A percentile compares a stretch with the other conserved stretches of the same genome.
These are phyloP conservation scores for Darwinula stevensoni DNA, from an alignment of 2,888 invertebrate genomes.

Conservation along the genomic window DNA sequence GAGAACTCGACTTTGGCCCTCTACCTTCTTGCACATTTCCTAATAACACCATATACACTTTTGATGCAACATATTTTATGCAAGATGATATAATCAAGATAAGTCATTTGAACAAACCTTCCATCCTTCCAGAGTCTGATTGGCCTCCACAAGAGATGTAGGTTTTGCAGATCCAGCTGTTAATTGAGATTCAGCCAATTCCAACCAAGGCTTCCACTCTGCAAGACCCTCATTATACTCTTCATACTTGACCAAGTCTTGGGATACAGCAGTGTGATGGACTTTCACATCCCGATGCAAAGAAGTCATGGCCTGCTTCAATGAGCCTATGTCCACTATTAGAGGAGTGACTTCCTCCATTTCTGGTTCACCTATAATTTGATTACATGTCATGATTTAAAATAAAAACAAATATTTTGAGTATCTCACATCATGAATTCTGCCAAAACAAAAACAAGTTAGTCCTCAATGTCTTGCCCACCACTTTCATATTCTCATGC, in stretches of 20 bases:
- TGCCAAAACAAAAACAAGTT: too few relatives aligned
- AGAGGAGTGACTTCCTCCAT: slow-evolving; percentile 39
- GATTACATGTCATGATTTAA: too few relatives aligned
- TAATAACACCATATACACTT: too few relatives aligned
- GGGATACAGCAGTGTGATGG: slow-evolving; percentile 30
- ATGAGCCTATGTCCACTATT: slow-evolving; percentile 36
- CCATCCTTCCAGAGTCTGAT: slow-evolving; percentile 21
- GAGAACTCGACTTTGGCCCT: too few relatives aligned
- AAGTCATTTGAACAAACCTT: slow-evolving; percentile 17
- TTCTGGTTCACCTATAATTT: slow-evolving; percentile 24
- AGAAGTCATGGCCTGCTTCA: slow-evolving; percentile 42
- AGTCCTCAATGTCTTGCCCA: too few relatives aligned
- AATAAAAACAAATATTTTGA: too few relatives aligned
- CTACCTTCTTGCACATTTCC: too few relatives aligned
- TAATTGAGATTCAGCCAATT: slow-evolving; percentile 53
- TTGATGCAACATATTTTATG: too few relatives aligned
- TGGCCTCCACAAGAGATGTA: slow-evolving; percentile 40
- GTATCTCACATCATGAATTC: too few relatives aligned
- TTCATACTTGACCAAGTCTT: slow-evolving; percentile 55
- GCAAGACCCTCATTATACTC: slow-evolving; percentile 40
- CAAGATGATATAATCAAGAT: too few relatives aligned
- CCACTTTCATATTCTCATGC: too few relatives aligned
- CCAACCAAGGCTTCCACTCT: slow-evolving; percentile 60
- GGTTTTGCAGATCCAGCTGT: slow-evolving; percentile 40
- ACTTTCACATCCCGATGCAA: slow-evolving; percentile 43